Conservation (phyloP, 2,797 vertebrate species). For the Kryptopterus vitreolus region DNA sequence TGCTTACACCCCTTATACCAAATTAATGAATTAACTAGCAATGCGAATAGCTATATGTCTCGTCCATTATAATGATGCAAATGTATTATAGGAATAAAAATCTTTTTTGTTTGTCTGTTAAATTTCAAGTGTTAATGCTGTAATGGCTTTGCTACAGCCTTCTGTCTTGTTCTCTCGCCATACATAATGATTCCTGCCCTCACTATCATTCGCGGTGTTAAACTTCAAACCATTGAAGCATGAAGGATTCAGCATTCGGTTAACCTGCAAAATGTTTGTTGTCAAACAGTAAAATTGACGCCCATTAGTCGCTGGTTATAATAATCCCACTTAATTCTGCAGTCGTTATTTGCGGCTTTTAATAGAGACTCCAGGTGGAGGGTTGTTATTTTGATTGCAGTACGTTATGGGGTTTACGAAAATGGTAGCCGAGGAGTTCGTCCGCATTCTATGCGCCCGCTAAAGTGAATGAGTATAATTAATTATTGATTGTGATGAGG, state of each 20-base stretch:
- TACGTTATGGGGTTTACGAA: neutral
- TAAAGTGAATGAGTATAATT: neutral
- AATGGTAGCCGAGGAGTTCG: neutral
- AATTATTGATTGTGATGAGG: slow-evolving; percentile 8
- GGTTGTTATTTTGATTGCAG: neutral
- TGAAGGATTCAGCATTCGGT: too few relatives aligned
- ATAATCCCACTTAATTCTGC: neutral
- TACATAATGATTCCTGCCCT: neutral
- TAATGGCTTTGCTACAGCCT: neutral
- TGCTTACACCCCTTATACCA: too few relatives aligned
- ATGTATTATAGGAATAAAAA: neutral
- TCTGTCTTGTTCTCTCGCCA: neutral
- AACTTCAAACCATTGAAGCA: too few relatives aligned
- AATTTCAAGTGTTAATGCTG: neutral
- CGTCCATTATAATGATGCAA: neutral
- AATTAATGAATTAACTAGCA: neutral
- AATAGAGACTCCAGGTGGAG: neutral
- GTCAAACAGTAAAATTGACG: neutral
- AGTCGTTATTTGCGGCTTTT: neutral
- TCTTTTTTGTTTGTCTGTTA: neutral
- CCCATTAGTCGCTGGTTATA: neutral
- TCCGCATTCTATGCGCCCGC: neutral
- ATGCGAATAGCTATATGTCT: neutral
- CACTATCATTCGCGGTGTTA: neutral
- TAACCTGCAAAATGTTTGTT: neutral